Evolutionary conservation across 1,140 invertebrate species (phyloP).

Genomic region (Dendroctonus ponderosae): DNA sequence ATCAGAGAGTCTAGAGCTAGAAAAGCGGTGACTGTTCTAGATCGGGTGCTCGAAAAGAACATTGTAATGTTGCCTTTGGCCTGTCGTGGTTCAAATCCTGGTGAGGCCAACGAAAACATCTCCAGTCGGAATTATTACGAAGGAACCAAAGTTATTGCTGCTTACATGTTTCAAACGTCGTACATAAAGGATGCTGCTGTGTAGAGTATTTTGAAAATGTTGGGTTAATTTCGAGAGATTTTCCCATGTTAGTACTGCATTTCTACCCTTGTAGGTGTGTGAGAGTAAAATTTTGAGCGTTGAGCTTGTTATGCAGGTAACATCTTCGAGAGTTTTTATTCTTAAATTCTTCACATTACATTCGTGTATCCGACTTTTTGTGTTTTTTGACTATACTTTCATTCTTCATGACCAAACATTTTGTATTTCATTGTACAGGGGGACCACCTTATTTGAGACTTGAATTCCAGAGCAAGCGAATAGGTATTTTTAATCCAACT

Average conservation of each 20-base stretch:
- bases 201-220: background rate
- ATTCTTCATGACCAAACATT: no score
- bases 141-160: slow-evolving; percentile 48
- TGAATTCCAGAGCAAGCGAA: no score
- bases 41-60: slow-evolving; percentile 42
- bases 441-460: no score
- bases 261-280: no score
- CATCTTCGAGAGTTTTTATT: no score
- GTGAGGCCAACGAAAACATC: slow-evolving; percentile 47
- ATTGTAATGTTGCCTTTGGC: slow-evolving; percentile 45
- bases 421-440: no score
- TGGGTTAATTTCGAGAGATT: background rate
- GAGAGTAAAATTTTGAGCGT: no score
- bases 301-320: no score
- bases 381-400: no score
- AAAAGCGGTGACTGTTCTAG: slow-evolving; percentile 42
- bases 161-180: slow-evolving; percentile 43
- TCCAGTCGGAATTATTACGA: slow-evolving; percentile 43
- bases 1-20: slow-evolving; percentile 45
- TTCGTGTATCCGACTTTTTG: no score
- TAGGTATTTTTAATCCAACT: no score
- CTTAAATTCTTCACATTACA: no score
- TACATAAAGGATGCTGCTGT: background rate
- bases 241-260: background rate
- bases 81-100: slow-evolving; percentile 37